Base-by-base conservation (phyloP, 2,888 invertebrate species). In the Chydorus sphaericus region DNA sequence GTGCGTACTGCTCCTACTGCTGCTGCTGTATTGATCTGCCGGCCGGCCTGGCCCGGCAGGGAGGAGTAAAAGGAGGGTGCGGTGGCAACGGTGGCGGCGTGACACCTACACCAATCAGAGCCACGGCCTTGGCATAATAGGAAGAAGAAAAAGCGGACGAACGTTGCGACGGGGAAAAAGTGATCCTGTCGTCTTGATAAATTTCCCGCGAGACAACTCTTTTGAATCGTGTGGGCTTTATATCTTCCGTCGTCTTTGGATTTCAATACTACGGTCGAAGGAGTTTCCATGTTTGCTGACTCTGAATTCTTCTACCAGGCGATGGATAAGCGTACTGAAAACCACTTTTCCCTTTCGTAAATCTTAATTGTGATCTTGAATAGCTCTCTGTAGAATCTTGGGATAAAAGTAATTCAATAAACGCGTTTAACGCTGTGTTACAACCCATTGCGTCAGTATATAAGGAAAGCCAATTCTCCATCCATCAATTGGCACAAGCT, bases 181-280 rank as follows among this genome's bases (percentile, higher is more conserved):
- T 14, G 16, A 44, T 44, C 26, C 28, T 44, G 26, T 39, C 20
- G 18, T 39, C 39, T 44, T 44, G 44, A 44, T 44, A 44, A 44
- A 44, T 44, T 44, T 44, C 44, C 44, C 44, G 44, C 11, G n/a
- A n/a, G 44, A 44, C 26, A 44, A 44, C 44, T 20, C 44, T 28
- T n/a, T 44, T 44, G 44, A 44, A 44, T 44, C 44, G 44, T 44
- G 44, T 44, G n/a, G n/a, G n/a, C n/a, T n/a, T n/a, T n/a, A n/a
- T n/a, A n/a, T n/a, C n/a, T n/a, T n/a, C n/a, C n/a, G n/a, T n/a
- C n/a, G n/a, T n/a, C n/a, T 44, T 44, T 44, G 28, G 44, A 44
- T 44, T 44, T 44, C 44, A 44, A 44, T 44, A 44, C 28, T 28
- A 44, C 44, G 44, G 44, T 28, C 28, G 44, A 44, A 26, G 44